phyloP scores from a whole-genome alignment of 2,888 invertebrate genomes.

The Beris morrisii region DNA sequence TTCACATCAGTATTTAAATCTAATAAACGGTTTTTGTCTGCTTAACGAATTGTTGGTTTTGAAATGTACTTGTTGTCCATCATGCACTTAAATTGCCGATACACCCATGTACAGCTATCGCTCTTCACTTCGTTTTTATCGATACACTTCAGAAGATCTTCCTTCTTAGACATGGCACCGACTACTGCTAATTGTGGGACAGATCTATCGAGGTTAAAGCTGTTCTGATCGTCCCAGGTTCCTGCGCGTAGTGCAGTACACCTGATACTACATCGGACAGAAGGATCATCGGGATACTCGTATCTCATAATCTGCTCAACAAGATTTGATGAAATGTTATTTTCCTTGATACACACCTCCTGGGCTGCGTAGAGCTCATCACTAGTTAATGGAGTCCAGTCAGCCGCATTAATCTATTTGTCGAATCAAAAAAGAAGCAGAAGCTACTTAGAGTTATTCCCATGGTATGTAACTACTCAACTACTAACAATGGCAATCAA shows the following conservation, averaged over 20 bases:
- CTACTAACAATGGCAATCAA: too few relatives aligned
- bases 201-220: not conserved
- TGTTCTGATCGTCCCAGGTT: not conserved
- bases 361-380: not conserved
- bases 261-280: conserved; percentile 7
- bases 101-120: not conserved
- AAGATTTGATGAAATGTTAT: not conserved
- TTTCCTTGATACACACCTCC: conserved; percentile 14
- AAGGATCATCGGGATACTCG: conserved; percentile 14
- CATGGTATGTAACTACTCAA: too few relatives aligned
- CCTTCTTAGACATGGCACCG: not conserved
- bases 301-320: conserved; percentile 16
- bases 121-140: conserved; percentile 2
- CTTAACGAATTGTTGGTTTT: too few relatives aligned
- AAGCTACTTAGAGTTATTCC: too few relatives aligned
- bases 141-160: conserved; percentile 12
- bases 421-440: too few relatives aligned
- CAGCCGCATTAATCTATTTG: too few relatives aligned
- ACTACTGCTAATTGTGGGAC: not conserved
- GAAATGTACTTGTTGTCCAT: not conserved
- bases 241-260: not conserved
- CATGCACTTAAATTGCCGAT: conserved; percentile 22
- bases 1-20: too few relatives aligned
- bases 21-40: too few relatives aligned
- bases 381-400: too few relatives aligned